Evolutionary conservation across 2,888 invertebrate genomes (phyloP).

Genomic region (Calephelis perditalis): DNA sequence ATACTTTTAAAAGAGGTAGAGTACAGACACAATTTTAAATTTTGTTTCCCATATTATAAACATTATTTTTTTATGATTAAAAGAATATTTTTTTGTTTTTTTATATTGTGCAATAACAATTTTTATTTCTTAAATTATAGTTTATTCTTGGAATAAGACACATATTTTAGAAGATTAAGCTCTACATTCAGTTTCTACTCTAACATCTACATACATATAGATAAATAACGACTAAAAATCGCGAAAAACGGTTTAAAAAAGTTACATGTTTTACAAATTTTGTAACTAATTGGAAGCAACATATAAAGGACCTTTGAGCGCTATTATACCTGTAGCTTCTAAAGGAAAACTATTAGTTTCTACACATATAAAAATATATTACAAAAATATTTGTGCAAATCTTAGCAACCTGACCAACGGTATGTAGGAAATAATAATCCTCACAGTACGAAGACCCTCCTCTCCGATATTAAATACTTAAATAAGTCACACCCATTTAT

Average conservation of each 20-base stretch:
- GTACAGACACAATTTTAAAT: no score
- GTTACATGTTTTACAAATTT: slow-evolving; percentile 9
- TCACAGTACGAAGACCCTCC: no score
- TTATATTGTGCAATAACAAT: background rate
- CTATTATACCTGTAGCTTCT: background rate
- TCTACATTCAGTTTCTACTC: slow-evolving; percentile 6
- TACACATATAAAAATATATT: slow-evolving; percentile 11
- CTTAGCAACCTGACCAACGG: background rate
- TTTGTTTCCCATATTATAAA: no score
- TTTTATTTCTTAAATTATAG: slow-evolving; percentile 2
- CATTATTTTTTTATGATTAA: no score
- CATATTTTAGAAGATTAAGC: slow-evolving; percentile 1
- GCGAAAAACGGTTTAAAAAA: slow-evolving; percentile 6
- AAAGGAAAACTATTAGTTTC: background rate
- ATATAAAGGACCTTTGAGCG: background rate
- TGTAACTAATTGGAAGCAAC: slow-evolving; percentile 16
- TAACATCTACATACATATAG: background rate
- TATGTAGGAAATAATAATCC: no score
- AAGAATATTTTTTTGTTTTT: no score
- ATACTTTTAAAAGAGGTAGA: no score
- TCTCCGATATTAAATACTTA: no score
- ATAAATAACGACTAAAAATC: no score
- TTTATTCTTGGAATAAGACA: slow-evolving; percentile 5
- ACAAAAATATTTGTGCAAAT: slow-evolving; percentile 10
- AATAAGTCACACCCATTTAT: no score